phyloP scores from a whole-genome alignment of 2,888 invertebrate genomes.

The Thymelicus acteon region DNA sequence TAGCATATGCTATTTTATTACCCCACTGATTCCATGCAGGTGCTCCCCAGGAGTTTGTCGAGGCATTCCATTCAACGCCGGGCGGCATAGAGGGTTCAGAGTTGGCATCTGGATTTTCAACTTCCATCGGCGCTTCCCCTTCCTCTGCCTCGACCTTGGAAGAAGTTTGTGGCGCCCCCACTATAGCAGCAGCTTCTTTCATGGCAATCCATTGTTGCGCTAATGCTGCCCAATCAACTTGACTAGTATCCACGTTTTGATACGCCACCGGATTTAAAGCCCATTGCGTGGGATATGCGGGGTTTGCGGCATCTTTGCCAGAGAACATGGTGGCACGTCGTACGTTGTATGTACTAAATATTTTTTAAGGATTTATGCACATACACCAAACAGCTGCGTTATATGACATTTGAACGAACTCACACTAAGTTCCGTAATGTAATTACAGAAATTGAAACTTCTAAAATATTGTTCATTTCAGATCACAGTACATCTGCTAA shows the following conservation, averaged over 20 bases:
- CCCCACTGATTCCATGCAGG: conserved; percentile 78
- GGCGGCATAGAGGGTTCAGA: conserved; percentile 63
- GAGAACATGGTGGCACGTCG: conserved; percentile 77
- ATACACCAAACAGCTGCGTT: conserved; percentile 38
- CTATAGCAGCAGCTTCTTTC: conserved; percentile 90
- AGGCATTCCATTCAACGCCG: conserved; percentile 68
- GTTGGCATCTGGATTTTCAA: conserved; percentile 88
- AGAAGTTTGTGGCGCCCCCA: conserved; percentile 79
- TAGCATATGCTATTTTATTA: conserved; percentile 45
- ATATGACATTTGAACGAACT: conserved; percentile 41
- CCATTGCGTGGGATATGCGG: conserved; percentile 90
- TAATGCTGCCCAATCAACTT: conserved; percentile 98
- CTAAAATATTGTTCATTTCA: background rate
- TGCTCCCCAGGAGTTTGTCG: conserved; percentile 71
- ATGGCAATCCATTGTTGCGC: conserved; percentile 99
- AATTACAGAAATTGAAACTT: conserved; percentile 6
- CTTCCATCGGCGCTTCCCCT: conserved; percentile 95
- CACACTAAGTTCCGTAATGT: conserved; percentile 13
- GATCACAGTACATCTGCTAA: conserved; percentile 14
- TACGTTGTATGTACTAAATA: conserved; percentile 40
- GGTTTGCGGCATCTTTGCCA: conserved; percentile 86
- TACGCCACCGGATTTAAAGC: conserved; percentile 92
- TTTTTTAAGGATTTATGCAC: conserved; percentile 30
- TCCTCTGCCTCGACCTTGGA: conserved; percentile 84
- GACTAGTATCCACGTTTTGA: conserved; percentile 92